Evolutionary conservation across 1,140 invertebrate species (phyloP).

Genomic region (Brachystomella parvula): DNA sequence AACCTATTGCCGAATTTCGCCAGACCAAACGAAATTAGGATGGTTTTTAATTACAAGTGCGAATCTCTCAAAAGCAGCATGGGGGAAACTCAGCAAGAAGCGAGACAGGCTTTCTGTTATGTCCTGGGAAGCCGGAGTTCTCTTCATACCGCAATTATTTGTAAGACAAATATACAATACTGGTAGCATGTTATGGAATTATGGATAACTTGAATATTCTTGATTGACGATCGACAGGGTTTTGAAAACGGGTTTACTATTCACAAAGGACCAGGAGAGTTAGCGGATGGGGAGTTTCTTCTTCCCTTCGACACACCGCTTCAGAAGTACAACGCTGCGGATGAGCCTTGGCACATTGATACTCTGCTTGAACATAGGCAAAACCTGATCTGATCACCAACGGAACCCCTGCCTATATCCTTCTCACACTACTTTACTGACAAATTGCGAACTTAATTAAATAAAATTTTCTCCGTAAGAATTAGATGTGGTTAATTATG

Average conservation of each 20-base stretch:
- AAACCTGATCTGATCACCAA: background rate
- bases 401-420: background rate
- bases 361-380: background rate
- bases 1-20: slow-evolving; percentile 70
- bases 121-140: slow-evolving; percentile 84
- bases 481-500: background rate
- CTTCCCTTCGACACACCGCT: background rate
- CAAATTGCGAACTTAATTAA: background rate
- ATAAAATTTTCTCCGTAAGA: background rate
- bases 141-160: slow-evolving; percentile 77
- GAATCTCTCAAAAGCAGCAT: slow-evolving; percentile 91
- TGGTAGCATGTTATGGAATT: too few species aligned
- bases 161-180: slow-evolving; percentile 47
- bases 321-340: background rate
- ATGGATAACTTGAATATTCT: too few species aligned
- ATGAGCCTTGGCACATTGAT: background rate
- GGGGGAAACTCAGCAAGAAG: slow-evolving; percentile 69
- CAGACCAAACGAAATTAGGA: slow-evolving; percentile 53
- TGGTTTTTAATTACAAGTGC: slow-evolving; percentile 85
- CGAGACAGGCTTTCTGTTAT: slow-evolving; percentile 60
- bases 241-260: too few species aligned
- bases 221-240: too few species aligned
- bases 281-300: too few species aligned
- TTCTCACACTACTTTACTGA: background rate
- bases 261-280: too few species aligned